Evolutionary conservation across 1,140 invertebrate genomes (phyloP).

Genomic region (Ostrea edulis): DNA sequence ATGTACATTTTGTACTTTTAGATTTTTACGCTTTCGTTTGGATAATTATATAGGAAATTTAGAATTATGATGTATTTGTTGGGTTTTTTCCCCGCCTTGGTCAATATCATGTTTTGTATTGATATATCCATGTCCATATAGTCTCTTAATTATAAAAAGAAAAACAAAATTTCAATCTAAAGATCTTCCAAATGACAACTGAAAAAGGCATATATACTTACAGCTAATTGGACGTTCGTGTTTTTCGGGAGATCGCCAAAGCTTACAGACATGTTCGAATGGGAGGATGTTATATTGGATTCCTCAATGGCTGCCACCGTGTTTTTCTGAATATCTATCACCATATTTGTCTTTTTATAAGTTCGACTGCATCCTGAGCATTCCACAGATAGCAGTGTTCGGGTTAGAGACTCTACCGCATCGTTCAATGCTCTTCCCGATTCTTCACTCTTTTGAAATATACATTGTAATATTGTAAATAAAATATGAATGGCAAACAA

Average conservation of each 20-base stretch:
- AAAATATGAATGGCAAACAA: background rate
- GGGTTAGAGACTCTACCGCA: conserved; percentile 36
- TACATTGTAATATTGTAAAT: background rate
- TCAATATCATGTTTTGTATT: too few species aligned
- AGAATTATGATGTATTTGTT: too few species aligned
- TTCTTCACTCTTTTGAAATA: background rate
- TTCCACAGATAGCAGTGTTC: conserved; percentile 13
- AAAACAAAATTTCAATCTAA: too few species aligned
- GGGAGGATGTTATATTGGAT: background rate
- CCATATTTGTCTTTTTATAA: background rate
- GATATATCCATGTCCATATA: too few species aligned
- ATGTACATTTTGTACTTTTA: too few species aligned
- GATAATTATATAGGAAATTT: too few species aligned
- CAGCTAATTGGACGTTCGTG: background rate
- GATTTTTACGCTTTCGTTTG: too few species aligned
- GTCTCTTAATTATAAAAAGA: too few species aligned
- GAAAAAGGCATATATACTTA: background rate
- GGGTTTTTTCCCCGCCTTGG: too few species aligned
- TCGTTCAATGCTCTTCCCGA: conserved; percentile 17
- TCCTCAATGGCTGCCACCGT: conserved; percentile 14
- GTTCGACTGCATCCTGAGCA: conserved; percentile 42
- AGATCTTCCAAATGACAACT: too few species aligned
- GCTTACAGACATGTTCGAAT: background rate
- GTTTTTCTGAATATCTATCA: conserved; percentile 11
- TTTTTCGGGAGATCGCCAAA: conserved; percentile 19